Conservation (phyloP, 2,888 invertebrate genomes). For the Sphaerophoria taeniata region DNA sequence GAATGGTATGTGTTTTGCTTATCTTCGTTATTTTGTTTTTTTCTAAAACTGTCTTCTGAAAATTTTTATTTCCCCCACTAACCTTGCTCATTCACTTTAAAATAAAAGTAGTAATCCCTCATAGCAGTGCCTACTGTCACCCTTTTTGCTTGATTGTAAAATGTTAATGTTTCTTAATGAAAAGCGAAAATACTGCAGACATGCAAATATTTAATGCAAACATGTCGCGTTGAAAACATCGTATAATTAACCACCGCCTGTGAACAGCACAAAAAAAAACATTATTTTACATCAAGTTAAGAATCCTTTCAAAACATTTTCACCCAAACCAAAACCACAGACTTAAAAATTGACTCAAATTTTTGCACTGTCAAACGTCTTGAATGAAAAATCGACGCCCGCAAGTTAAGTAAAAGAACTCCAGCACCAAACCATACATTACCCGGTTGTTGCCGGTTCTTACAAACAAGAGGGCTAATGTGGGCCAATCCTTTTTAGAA, state of each 20-base stretch:
- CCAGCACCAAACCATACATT: not conserved
- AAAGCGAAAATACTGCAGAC: conserved; percentile 65
- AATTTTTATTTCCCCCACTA: too few relatives aligned
- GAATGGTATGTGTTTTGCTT: too few relatives aligned
- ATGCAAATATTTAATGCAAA: conserved; percentile 72
- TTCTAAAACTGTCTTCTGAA: too few relatives aligned
- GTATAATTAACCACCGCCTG: conserved; percentile 60
- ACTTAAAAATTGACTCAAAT: conserved; percentile 53
- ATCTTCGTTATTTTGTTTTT: too few relatives aligned
- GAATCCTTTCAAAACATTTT: conserved; percentile 53
- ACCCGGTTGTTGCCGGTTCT: not conserved
- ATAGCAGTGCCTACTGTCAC: conserved; percentile 10
- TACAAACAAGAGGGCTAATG: conserved; percentile 61
- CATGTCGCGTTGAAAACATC: conserved; percentile 58
- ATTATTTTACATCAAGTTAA: conserved; percentile 43
- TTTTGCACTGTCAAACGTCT: conserved; percentile 59
- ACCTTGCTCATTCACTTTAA: too few relatives aligned
- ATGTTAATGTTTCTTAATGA: conserved; percentile 54
- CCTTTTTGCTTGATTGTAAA: conserved; percentile 8
- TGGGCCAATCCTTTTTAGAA: conserved; percentile 74
- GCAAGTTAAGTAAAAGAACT: conserved; percentile 11
- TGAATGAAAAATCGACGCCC: conserved; percentile 63
- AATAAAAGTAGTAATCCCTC: conserved; percentile 7
- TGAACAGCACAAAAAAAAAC: conserved; percentile 54
- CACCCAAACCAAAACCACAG: conserved; percentile 1